phyloP scores from a whole-genome alignment of 2,797 vertebrate genomes.

The Somateria mollissima region DNA sequence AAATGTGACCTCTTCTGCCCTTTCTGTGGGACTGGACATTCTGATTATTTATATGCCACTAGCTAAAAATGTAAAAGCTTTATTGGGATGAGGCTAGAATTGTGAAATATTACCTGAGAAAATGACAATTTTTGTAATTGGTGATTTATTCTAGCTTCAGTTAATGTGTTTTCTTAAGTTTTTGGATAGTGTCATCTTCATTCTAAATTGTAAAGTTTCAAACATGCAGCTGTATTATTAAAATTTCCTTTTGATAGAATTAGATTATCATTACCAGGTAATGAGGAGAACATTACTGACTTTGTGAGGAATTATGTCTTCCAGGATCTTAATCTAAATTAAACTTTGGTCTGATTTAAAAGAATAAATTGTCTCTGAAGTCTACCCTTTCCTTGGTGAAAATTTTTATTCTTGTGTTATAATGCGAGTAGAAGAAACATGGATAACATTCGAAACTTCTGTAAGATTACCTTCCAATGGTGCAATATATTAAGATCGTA shows the following conservation, averaged over 20 bases:
- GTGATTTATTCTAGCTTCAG: slow-evolving; percentile 63
- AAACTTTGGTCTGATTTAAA: slow-evolving; percentile 71
- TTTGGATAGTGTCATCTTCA: slow-evolving; percentile 61
- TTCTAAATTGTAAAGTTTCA: slow-evolving; percentile 66
- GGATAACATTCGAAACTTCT: slow-evolving; percentile 37
- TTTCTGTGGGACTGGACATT: background rate
- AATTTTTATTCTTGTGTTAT: slow-evolving; percentile 53
- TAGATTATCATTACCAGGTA: slow-evolving; percentile 75
- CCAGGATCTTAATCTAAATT: slow-evolving; percentile 75
- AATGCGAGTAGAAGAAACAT: slow-evolving; percentile 28
- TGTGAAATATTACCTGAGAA: slow-evolving; percentile 37
- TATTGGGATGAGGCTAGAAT: background rate
- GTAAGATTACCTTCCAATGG: slow-evolving; percentile 36
- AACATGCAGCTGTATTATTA: slow-evolving; percentile 69
- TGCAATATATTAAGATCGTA: slow-evolving; percentile 33
- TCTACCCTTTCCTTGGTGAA: slow-evolving; percentile 61
- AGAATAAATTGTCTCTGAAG: slow-evolving; percentile 72
- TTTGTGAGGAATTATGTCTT: slow-evolving; percentile 70
- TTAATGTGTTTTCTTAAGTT: slow-evolving; percentile 72
- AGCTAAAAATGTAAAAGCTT: background rate
- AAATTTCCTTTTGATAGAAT: slow-evolving; percentile 74
- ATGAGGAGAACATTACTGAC: slow-evolving; percentile 71
- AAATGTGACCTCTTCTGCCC: background rate
- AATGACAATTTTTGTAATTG: slow-evolving; percentile 60
- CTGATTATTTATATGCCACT: background rate